These are phyloP conservation scores for Axea sp. DNA, from an alignment of 2,888 invertebrate genomes.

Conservation along the genomic window DNA sequence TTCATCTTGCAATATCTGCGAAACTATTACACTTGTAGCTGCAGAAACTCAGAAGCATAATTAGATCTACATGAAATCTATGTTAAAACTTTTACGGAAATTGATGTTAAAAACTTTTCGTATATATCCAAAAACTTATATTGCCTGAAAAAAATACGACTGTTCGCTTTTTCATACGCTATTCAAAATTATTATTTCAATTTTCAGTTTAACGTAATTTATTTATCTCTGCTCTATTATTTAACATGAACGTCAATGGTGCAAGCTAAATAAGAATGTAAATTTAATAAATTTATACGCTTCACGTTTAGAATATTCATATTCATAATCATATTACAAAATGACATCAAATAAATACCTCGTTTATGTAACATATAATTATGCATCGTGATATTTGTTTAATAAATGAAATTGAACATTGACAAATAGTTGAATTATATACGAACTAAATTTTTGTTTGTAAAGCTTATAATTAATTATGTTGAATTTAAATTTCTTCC, in stretches of 20 bases:
- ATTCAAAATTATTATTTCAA: conserved; percentile 19
- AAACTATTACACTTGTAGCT: conserved; percentile 61
- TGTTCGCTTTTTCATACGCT: conserved; percentile 1
- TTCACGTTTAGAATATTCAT: conserved; percentile 16
- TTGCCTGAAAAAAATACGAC: conserved; percentile 37
- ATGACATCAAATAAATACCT: conserved; percentile 1
- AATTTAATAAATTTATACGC: not conserved
- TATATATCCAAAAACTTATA: conserved; percentile 58
- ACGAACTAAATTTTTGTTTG: conserved; percentile 21
- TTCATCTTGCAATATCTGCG: conserved; percentile 61
- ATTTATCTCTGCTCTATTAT: not conserved
- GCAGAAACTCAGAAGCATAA: conserved; percentile 61
- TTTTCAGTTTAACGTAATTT: conserved; percentile 1
- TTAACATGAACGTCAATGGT: not conserved
- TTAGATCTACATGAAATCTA: conserved; percentile 63
- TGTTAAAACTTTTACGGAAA: conserved; percentile 59
- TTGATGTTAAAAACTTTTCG: conserved; percentile 58
- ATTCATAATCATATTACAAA: conserved; percentile 15
- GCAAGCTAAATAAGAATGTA: conserved; percentile 1
- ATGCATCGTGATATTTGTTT: conserved; percentile 11
- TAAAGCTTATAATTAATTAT: conserved; percentile 21
- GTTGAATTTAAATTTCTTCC: too few species aligned
- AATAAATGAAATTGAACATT: not conserved
- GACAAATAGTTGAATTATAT: conserved; percentile 17
- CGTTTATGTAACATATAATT: conserved; percentile 18